Conservation (phyloP, 2,888 invertebrate species). For the Aphrophora alni region DNA sequence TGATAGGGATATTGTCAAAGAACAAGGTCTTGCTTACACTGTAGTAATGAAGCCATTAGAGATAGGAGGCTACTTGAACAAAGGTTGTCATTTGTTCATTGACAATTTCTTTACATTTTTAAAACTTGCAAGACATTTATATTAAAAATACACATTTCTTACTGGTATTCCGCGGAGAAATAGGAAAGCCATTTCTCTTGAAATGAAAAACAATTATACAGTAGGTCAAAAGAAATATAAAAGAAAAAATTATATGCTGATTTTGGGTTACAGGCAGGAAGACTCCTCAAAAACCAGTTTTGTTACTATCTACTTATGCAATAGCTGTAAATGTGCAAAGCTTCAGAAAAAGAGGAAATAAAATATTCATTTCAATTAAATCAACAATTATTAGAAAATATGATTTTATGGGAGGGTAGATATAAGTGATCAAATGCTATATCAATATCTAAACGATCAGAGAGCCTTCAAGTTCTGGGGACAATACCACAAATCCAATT, state of each 20-base stretch:
- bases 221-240: not conserved
- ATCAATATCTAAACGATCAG: not conserved
- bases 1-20: not conserved
- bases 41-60: not conserved
- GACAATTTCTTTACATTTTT: not conserved
- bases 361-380: not conserved
- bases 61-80: not conserved
- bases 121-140: not conserved
- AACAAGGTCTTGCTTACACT: not conserved
- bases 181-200: not conserved
- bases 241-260: not conserved
- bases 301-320: not conserved
- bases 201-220: not conserved
- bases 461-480: not conserved
- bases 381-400: slow-evolving; percentile 6
- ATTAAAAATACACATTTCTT: not conserved
- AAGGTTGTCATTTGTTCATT: not conserved
- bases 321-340: not conserved
- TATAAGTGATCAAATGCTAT: slow-evolving; percentile 12
- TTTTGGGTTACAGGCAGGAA: not conserved
- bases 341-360: slow-evolving; percentile 3
- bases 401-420: slow-evolving; percentile 2
- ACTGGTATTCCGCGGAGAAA: not conserved
- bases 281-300: not conserved
- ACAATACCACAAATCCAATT: not conserved